Conservation (phyloP, 2,888 invertebrate genomes). For the Gisinianus flammeolus region DNA sequence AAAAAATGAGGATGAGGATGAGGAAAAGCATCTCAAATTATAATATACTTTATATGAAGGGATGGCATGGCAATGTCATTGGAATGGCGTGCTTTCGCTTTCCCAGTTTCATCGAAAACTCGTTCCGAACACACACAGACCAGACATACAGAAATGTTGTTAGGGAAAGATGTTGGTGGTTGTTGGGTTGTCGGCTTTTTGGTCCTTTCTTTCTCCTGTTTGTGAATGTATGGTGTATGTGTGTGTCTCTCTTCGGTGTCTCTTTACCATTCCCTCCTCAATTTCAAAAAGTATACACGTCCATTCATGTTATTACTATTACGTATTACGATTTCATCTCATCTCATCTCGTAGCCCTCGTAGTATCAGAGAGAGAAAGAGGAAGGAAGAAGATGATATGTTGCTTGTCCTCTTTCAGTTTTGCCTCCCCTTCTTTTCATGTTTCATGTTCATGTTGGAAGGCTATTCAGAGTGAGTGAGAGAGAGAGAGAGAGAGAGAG, state of each 20-base stretch:
- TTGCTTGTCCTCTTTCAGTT: slow-evolving; percentile 13
- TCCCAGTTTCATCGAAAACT: neutral
- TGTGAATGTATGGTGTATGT: neutral
- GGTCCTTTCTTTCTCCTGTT: neutral
- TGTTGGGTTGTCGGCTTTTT: neutral
- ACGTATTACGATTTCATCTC: slow-evolving; percentile 10
- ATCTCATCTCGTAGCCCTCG: neutral
- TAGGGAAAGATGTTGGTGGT: neutral
- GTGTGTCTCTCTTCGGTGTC: neutral
- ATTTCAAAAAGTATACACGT: neutral
- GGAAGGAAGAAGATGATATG: slow-evolving; percentile 12
- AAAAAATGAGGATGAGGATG: neutral
- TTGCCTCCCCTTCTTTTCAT: slow-evolving; percentile 22
- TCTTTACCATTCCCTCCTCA: neutral
- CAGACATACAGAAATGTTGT: neutral
- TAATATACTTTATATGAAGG: neutral
- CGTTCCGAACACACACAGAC: neutral
- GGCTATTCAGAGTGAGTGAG: neutral
- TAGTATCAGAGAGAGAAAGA: neutral
- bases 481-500: neutral
- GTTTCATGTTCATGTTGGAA: slow-evolving; percentile 17
- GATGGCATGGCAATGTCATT: neutral
- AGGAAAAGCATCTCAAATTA: neutral
- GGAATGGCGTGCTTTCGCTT: neutral
- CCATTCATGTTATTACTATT: slow-evolving; percentile 13